These are phyloP conservation scores for Falco novaeseelandiae DNA, from an alignment of 2,797 vertebrate genomes.

Conservation along the genomic window DNA sequence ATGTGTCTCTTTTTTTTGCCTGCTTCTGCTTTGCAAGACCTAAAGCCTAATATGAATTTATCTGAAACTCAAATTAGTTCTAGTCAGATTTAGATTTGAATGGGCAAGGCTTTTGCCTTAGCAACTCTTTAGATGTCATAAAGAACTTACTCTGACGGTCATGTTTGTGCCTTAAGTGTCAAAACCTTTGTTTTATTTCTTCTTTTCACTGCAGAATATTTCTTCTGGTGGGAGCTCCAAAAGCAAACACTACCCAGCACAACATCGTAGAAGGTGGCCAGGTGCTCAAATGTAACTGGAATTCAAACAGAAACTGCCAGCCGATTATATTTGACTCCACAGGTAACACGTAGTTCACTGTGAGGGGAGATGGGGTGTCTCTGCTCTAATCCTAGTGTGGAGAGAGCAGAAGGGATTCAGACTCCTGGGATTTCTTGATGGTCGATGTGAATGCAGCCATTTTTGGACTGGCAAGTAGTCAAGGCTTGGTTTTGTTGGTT, in stretches of 20 bases:
- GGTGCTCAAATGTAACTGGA: constrained; percentile 81
- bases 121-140: background rate
- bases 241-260: constrained; percentile 81
- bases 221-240: constrained; percentile 82
- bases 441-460: fast-evolving
- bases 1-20: background rate
- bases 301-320: constrained; percentile 72
- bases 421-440: background rate
- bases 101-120: background rate
- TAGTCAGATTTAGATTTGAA: background rate
- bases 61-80: background rate
- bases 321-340: constrained; percentile 78
- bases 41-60: background rate
- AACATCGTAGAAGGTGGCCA: constrained; percentile 81
- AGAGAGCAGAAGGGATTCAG: background rate
- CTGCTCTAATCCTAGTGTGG: background rate
- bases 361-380: background rate
- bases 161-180: background rate
- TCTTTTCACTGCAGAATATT: constrained; percentile 65
- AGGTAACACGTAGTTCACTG: constrained; percentile 19
- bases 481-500: background rate
- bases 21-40: background rate
- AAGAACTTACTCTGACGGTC: background rate
- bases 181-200: background rate
- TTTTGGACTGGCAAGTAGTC: background rate